Conservation (phyloP, 2,797 vertebrate species). For the Myioborus melanocephalus region DNA sequence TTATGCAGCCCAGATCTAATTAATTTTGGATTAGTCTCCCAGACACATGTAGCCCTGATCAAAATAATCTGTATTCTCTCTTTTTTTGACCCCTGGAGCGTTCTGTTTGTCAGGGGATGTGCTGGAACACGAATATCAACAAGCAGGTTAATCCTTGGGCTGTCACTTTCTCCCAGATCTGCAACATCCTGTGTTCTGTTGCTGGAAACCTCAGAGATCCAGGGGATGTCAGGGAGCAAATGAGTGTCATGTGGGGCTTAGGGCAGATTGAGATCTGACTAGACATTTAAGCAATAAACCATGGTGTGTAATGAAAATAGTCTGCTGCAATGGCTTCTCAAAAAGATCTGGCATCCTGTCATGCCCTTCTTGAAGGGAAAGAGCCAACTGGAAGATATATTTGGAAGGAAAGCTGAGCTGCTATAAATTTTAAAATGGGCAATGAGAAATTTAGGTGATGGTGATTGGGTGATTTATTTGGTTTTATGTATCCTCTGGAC, state of each 20-base stretch:
- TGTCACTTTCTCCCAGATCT: not conserved
- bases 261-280: not conserved
- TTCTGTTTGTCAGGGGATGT: slow-evolving; percentile 35
- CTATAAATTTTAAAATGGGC: not conserved
- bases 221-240: not conserved
- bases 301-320: not conserved
- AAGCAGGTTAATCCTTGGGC: slow-evolving; percentile 51
- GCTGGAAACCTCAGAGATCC: slow-evolving; percentile 6
- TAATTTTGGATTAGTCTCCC: slow-evolving; percentile 72
- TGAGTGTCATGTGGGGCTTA: not conserved
- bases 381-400: not conserved
- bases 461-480: not conserved
- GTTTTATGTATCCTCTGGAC: not conserved
- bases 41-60: slow-evolving; percentile 64
- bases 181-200: not conserved
- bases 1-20: slow-evolving; percentile 63
- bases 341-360: not conserved
- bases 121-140: slow-evolving; percentile 54
- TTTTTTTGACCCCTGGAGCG: slow-evolving; percentile 29
- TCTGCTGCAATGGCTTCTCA: not conserved
- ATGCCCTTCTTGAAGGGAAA: not conserved
- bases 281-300: not conserved
- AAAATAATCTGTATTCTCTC: slow-evolving; percentile 66
- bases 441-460: not conserved
- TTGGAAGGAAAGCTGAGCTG: not conserved